phyloP scores from a whole-genome alignment of 2,113 vertebrate species.

The Notarius quadriscutis region DNA sequence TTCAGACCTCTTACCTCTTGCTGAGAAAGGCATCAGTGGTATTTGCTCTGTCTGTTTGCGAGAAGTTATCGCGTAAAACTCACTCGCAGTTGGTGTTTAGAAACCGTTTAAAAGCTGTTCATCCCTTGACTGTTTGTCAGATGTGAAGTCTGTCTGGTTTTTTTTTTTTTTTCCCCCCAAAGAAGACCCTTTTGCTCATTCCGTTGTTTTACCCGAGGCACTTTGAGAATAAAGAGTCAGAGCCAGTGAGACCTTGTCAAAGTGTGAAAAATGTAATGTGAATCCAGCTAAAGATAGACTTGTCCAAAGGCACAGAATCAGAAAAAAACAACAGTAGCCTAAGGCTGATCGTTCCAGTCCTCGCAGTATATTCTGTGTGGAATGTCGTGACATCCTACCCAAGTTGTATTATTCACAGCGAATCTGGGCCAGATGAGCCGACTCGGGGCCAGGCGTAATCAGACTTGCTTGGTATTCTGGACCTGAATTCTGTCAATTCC shows the following conservation, averaged over 20 bases:
- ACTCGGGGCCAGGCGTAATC: background rate
- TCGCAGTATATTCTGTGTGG: background rate
- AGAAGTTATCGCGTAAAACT: background rate
- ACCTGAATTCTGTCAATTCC: background rate
- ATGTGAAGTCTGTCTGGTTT: background rate
- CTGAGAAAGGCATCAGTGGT: background rate
- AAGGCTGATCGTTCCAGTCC: background rate
- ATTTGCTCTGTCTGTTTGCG: background rate
- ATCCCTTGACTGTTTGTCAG: background rate
- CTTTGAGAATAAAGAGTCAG: slow-evolving; percentile 18
- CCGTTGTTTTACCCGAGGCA: background rate
- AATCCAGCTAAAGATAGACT: slow-evolving; percentile 38
- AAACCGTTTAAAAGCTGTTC: background rate
- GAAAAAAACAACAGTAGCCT: background rate
- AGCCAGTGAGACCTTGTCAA: slow-evolving; percentile 28
- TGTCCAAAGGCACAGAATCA: background rate
- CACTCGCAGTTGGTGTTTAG: background rate
- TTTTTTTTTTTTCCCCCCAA: background rate
- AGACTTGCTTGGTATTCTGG: background rate
- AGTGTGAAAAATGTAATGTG: slow-evolving; percentile 8
- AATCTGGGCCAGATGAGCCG: slow-evolving; percentile 4
- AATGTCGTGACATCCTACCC: slow-evolving; percentile 24
- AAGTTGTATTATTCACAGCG: slow-evolving; percentile 29
- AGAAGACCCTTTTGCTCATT: background rate
- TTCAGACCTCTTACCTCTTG: background rate